A percentile compares a stretch with the other conserved stretches of the same genome.
Evolutionary conservation across 1,140 invertebrate genomes (phyloP).

Genomic region (Chelonus insularis): DNA sequence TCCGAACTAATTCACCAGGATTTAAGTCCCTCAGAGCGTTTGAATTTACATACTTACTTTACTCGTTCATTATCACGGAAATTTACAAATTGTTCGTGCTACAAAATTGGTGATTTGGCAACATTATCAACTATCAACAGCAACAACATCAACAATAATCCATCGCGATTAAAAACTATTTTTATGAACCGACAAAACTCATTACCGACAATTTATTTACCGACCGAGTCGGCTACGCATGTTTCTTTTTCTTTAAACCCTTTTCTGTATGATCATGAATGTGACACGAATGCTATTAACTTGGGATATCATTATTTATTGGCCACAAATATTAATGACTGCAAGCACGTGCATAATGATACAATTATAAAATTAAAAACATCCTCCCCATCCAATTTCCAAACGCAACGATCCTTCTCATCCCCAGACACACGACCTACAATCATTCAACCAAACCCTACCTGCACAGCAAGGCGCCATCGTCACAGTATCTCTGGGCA

Average conservation of each 20-base stretch:
- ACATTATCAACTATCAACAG: neutral
- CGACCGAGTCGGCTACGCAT: constrained; percentile 15
- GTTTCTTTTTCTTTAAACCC: neutral
- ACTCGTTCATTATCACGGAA: constrained; percentile 49
- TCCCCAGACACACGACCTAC: constrained; percentile 59
- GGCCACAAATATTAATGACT: constrained; percentile 13
- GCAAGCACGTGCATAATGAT: constrained; percentile 12
- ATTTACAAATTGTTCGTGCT: constrained; percentile 50
- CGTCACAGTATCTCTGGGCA: constrained; percentile 91
- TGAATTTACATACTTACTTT: constrained; percentile 48
- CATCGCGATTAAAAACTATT: neutral
- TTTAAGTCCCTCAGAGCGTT: constrained; percentile 45
- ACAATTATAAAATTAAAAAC: constrained; percentile 4
- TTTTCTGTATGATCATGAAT: constrained; percentile 14
- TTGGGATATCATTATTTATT: neutral
- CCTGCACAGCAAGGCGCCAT: constrained; percentile 75
- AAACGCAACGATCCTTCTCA: constrained; percentile 57
- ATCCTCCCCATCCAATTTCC: constrained; percentile 42
- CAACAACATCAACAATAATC: neutral
- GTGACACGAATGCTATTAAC: constrained; percentile 5
- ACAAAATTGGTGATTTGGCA: constrained; percentile 20
- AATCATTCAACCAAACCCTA: constrained; percentile 63
- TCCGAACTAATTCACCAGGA: constrained; percentile 48
- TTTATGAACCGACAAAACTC: neutral
- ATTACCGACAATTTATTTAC: neutral